phyloP scores from a whole-genome alignment of 2,113 vertebrate genomes.

The Formicarius rufipectus region DNA sequence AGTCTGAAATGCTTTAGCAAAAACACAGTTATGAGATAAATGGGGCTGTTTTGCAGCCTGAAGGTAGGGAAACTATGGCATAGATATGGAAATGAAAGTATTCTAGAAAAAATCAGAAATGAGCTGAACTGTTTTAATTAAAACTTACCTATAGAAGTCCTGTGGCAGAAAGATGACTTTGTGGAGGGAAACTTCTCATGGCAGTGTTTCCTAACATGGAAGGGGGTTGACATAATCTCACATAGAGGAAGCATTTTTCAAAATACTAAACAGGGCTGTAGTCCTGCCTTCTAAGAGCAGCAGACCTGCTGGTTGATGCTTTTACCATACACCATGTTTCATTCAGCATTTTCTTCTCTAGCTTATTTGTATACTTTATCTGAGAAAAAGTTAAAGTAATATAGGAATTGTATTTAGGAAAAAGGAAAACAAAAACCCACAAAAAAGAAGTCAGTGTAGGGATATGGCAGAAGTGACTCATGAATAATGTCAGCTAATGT shows the following conservation, averaged over 20 bases:
- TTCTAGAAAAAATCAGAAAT: not conserved
- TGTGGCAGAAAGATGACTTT: not conserved
- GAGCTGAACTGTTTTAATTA: fast-evolving
- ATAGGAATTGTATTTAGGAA: not conserved
- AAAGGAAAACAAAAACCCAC: not conserved
- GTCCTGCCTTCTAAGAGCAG: not conserved
- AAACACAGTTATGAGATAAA: not conserved
- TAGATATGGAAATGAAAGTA: not conserved
- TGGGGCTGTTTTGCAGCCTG: not conserved
- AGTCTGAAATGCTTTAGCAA: not conserved
- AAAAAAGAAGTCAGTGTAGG: not conserved
- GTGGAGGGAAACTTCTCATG: not conserved
- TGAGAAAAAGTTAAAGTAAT: not conserved
- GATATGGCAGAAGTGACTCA: not conserved
- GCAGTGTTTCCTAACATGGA: not conserved
- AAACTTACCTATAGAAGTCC: not conserved
- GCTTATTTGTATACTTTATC: not conserved
- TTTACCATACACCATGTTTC: not conserved
- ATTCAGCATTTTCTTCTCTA: not conserved
- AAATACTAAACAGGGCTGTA: not conserved
- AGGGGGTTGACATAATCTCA: not conserved
- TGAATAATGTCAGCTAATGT: not conserved
- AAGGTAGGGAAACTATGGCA: not conserved
- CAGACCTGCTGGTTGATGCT: not conserved
- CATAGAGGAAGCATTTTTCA: fast-evolving